Evolutionary conservation across 2,113 vertebrate species (phyloP), one percentile per base, ranked within the genome.

Genomic region (Lamprologus lemairii): DNA sequence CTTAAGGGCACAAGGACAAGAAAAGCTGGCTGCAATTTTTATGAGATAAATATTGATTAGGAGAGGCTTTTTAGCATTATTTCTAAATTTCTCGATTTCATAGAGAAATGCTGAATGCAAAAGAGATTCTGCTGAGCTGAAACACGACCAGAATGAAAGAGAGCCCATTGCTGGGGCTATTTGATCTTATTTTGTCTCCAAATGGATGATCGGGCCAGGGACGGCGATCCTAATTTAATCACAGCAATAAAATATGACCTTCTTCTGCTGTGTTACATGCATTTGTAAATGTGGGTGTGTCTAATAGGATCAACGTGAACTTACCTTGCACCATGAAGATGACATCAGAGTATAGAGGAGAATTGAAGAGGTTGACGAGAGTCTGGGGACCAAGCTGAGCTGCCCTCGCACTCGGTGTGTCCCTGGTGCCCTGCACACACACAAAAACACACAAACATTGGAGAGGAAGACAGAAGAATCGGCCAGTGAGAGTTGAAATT

Each of bases 301-400:
- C 21, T 81, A 13, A 4, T 5, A 79, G 26, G 47, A 84, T 82
- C n/a, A 35, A 35, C 37, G 2, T 7, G 47, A 23, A 89, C 94
- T 88, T 96, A 98, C 98, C 98, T 99, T 99, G 98, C 94, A 99
- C 97, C 97, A 98, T 98, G 89, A 99, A 99, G 94, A 99, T 97
- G 91, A 99, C 98, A 92, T 99, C 98, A 23, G 98, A 98, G 85
- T 99, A 97, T 45, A 98, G 95, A 58, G 97, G 97, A 1, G 97
- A 98, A 83, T 99, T 99, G 93, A 99, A 98, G 90, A 99, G 98
- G 92, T 97, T 97, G 89, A 97, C 98, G 47, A 99, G 97, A 65
- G 97, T 97, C 82, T 97, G 97, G 28, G 93, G 97, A 42, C 95
- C 97, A 19, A 95, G 95, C 87, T 96, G 96, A 80, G 95, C 91